Evolutionary conservation across 2,113 vertebrate species (phyloP), one percentile per base, ranked within the genome.

Genomic region (Cariama cristata): DNA sequence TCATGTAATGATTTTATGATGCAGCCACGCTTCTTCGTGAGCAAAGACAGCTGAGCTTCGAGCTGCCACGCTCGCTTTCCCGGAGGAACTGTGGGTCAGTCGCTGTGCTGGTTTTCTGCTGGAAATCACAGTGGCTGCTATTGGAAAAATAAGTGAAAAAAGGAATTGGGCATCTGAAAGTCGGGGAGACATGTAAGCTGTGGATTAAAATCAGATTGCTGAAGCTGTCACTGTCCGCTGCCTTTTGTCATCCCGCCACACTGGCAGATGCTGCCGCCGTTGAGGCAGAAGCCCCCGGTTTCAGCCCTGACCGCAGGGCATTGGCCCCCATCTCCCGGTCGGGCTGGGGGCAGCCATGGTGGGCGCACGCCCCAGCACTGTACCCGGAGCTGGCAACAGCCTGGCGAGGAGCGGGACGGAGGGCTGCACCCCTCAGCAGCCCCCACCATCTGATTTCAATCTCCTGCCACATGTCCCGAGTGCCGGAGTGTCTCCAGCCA

Each of bases 11-110:
- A 6, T 75, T 95, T 96, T 47, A 19, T 62, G 87, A 49, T 0
- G 0, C 14, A 4, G 5, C 6, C 6, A 7, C 0, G 0, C 13
- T 60, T 45, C 60, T 72, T 58, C 0, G 0, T 4, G 12, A 63
- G 60, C 16, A 10, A 59, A 59, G 60, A 6, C 0, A 6, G 30
- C 38, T 69, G 76, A 95, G 23, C 26, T 55, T 30, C 9, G 17
- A 26, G 20, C 63, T 73, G 62, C 52, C 12, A 4, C 4, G 0
- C 17, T 62, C 10, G 1, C n/a, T 62, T n/a, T 50, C 44, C 44
- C 1, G 1, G 8, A 45, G 79, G 27, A 23, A 1, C 42, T 17
- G 26, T 1, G 4, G 32, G 22, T 59, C 38, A 47, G 20, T 47
- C 75, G 30, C 30, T 0, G 0, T 14, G 24, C 62, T 82, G 55